Percentiles rank a stretch among this genome's conserved stretches.
Evolutionary conservation across 2,797 vertebrate species (phyloP).

Genomic region (Setipinna tenuifilis): DNA sequence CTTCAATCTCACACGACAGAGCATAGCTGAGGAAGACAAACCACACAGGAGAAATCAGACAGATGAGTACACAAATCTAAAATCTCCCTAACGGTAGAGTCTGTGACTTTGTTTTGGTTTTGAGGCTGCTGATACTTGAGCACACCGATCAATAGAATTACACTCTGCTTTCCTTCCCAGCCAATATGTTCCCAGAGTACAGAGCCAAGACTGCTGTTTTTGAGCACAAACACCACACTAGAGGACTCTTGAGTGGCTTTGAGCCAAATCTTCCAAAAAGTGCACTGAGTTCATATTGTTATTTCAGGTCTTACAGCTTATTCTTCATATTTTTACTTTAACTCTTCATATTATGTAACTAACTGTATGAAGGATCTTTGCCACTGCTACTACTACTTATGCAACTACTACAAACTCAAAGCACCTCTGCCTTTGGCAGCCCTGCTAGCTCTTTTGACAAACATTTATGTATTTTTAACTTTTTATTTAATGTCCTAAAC

Average conservation of each 20-base stretch:
- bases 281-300: not conserved
- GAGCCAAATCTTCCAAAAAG: not conserved
- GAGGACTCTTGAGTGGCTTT: too few species aligned
- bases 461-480: too few species aligned
- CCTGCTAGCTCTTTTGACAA: too few species aligned
- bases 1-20: conserved; percentile 88
- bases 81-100: not conserved
- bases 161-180: not conserved
- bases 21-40: conserved; percentile 76
- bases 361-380: too few species aligned
- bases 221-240: not conserved
- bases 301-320: too few species aligned
- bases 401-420: too few species aligned
- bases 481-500: too few species aligned
- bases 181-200: not conserved
- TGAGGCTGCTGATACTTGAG: not conserved
- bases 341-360: too few species aligned
- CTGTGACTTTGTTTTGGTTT: not conserved
- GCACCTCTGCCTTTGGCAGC: too few species aligned
- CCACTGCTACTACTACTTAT: too few species aligned
- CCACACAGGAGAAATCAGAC: not conserved
- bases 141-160: not conserved
- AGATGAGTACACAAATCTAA: not conserved
- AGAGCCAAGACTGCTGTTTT: not conserved
- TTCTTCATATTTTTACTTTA: too few species aligned